These are phyloP conservation scores for Drosophila sproati DNA, from an alignment of 1,140 invertebrate genomes.

Conservation along the genomic window DNA sequence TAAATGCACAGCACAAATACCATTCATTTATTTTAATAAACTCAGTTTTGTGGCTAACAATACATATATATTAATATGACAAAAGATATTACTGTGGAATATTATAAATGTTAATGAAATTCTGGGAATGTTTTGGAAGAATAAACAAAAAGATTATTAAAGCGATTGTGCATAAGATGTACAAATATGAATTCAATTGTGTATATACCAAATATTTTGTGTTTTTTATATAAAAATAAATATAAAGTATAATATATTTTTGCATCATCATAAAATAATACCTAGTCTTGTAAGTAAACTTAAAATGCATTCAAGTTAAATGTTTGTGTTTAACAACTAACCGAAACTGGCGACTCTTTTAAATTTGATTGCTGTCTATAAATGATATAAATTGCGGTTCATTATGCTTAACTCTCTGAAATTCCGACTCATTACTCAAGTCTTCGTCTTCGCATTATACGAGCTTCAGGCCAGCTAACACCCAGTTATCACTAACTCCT, in stretches of 20 bases:
- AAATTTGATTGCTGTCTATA: slow-evolving; percentile 14
- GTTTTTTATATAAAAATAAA: too few species aligned
- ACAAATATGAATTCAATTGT: too few species aligned
- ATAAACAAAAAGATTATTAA: too few species aligned
- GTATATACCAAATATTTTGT: too few species aligned
- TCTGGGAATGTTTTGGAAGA: too few species aligned
- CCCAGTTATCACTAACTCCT: slow-evolving; percentile 44
- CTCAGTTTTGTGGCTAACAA: background rate
- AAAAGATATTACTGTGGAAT: background rate
- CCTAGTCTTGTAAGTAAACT: background rate
- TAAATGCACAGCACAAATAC: slow-evolving; percentile 1
- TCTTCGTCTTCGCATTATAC: slow-evolving; percentile 18
- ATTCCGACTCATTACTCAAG: slow-evolving; percentile 36
- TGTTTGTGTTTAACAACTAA: background rate
- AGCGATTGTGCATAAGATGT: too few species aligned
- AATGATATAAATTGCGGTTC: slow-evolving; percentile 27
- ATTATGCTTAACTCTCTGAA: slow-evolving; percentile 27
- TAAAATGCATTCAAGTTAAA: background rate
- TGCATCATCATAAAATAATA: too few species aligned
- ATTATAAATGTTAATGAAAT: too few species aligned
- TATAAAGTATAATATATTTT: too few species aligned
- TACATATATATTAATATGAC: background rate
- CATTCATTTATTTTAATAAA: slow-evolving; percentile 1
- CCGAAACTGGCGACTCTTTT: background rate
- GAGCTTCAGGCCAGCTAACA: slow-evolving; percentile 29